These are phyloP conservation scores for Picathartes gymnocephalus DNA, from an alignment of 2,113 vertebrate genomes.

Conservation along the genomic window DNA sequence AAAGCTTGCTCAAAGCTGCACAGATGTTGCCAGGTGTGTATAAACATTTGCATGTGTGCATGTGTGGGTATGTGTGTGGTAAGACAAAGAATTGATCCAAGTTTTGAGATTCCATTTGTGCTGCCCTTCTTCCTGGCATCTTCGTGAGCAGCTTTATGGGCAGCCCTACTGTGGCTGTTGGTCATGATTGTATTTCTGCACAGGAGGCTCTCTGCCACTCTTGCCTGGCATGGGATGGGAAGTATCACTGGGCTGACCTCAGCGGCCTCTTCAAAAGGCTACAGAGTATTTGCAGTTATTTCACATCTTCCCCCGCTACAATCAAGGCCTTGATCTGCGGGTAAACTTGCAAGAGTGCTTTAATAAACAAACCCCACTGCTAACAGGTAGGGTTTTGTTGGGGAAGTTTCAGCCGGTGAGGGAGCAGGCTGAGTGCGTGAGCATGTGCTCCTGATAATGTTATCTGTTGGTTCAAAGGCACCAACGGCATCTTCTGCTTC, in stretches of 20 bases:
- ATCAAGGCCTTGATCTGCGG: background rate
- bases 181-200: rapidly evolving
- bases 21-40: background rate
- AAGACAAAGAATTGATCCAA: background rate
- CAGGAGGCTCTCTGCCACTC: background rate
- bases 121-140: background rate
- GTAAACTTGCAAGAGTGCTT: background rate
- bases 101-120: background rate
- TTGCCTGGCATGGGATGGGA: background rate
- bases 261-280: background rate
- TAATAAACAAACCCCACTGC: background rate
- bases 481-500: background rate
- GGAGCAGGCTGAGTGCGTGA: background rate
- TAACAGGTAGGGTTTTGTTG: background rate
- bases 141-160: background rate
- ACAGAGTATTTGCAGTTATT: background rate
- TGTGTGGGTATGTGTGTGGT: rapidly evolving
- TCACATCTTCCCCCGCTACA: background rate
- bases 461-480: background rate
- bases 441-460: background rate
- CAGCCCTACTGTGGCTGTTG: background rate
- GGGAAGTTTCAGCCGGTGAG: background rate
- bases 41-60: background rate
- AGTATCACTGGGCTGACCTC: background rate
- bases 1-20: background rate